A percentile compares a stretch with the other conserved stretches of the same genome.
These are phyloP conservation scores for Bombyx mori DNA, from an alignment of 1,140 invertebrate genomes.

Conservation along the genomic window ASM3026992v2 NC_085109.1:5018501-5019000, in stretches of 20 bases:
- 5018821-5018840: slow-evolving; percentile 3
- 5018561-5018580: too few species aligned
- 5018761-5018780: background rate
- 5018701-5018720: too few species aligned
- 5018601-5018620: too few species aligned
- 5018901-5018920: background rate
- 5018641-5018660: too few species aligned
- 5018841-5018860: background rate
- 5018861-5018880: background rate
- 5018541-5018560: too few species aligned
- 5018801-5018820: background rate
- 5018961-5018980: background rate
- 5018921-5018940: slow-evolving; percentile 2
- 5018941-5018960: slow-evolving; percentile 1
- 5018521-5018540: too few species aligned
- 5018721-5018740: background rate
- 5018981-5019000: too few species aligned
- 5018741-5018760: slow-evolving; percentile 1
- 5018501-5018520: too few species aligned
- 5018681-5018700: too few species aligned
- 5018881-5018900: background rate
- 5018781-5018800: background rate
- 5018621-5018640: too few species aligned
- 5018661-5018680: too few species aligned
- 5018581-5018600: too few species aligned